Base-by-base conservation (phyloP, 2,797 vertebrate genomes). In the Champsocephalus esox region DNA sequence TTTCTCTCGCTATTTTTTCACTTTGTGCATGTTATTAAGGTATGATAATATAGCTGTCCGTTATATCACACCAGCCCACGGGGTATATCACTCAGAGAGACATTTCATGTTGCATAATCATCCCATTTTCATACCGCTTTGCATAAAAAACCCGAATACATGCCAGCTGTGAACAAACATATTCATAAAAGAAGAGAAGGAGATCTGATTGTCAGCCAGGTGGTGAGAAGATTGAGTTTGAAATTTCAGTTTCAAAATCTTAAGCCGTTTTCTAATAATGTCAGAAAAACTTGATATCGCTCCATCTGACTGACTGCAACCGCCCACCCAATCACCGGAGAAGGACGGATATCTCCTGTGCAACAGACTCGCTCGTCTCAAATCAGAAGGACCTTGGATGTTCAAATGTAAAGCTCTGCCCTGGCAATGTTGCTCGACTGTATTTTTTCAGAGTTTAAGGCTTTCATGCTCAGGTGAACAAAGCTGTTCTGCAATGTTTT, bases 41-140 rank as follows among this genome's bases (percentile, higher is more conserved):
- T 62, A 75, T 72, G 82, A 82, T 84, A 77, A 84, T 82, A 84
- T 63, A 79, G 73, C 82, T 81, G 79, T 79, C 81, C 51, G 67
- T 86, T 90, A 87, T 57, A 86, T 92, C 90, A 87, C 87, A 89
- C 67, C 83, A 80, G 73, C 88, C 90, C 84, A 89, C 87, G 43
- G 80, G 80, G 75, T 78, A 46, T 60, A 85, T 87, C 77, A 85
- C 66, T 88, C 79, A 82, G 75, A 79, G 63, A 87, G 82, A 79
- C 79, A 75, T 73, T 83, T 75, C 51, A 66, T 43, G 78, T 92
- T 92, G 89, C 75, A 77, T 87, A 92, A 93, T 76, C 71, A 16
- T 10, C 16, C 14, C 32, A 83, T 87, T 90, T 85, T 80, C 86
- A 92, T 86, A 75, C 57, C 32, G 3, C 17, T 86, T 62, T 82